A percentile compares a stretch with the other conserved stretches of the same genome.
phyloP scores from a whole-genome alignment of 2,888 invertebrate species.

The Lampropteryx suffumata region DNA sequence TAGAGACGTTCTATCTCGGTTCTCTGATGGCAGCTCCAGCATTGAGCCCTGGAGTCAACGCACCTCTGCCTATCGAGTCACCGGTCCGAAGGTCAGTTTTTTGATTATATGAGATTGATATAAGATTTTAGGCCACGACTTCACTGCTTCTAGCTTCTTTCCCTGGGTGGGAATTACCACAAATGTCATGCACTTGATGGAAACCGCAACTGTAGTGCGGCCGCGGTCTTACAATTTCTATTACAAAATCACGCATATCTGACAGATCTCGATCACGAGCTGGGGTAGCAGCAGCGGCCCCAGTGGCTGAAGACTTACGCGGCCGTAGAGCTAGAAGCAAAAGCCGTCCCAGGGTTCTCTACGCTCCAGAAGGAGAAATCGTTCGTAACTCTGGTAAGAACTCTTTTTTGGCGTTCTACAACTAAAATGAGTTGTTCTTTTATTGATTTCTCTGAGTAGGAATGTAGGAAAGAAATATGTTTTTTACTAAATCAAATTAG shows the following conservation, averaged over 20 bases:
- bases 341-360: slow-evolving; percentile 92
- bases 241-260: neutral
- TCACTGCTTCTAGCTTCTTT: no score
- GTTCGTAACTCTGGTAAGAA: slow-evolving; percentile 86
- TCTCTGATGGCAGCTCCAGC: slow-evolving; percentile 69
- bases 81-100: slow-evolving; percentile 74
- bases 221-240: no score
- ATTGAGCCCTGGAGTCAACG: slow-evolving; percentile 67
- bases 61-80: slow-evolving; percentile 71
- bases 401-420: no score
- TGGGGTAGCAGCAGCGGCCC: slow-evolving; percentile 68
- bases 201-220: no score
- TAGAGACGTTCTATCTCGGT: slow-evolving; percentile 94
- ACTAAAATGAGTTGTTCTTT: no score
- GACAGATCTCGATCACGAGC: slow-evolving; percentile 69
- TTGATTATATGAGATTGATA: no score
- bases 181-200: no score
- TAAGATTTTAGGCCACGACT: no score
- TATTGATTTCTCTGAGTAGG: no score
- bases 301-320: slow-evolving; percentile 67
- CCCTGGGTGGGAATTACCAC: no score
- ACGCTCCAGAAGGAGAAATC: slow-evolving; percentile 92
- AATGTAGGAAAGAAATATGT: no score
- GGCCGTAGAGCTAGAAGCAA: slow-evolving; percentile 88
- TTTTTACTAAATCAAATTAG: no score